A percentile compares a stretch with the other conserved stretches of the same genome.
Evolutionary conservation across 2,888 invertebrate species (phyloP).

Genomic region (Apamea epomidion): DNA sequence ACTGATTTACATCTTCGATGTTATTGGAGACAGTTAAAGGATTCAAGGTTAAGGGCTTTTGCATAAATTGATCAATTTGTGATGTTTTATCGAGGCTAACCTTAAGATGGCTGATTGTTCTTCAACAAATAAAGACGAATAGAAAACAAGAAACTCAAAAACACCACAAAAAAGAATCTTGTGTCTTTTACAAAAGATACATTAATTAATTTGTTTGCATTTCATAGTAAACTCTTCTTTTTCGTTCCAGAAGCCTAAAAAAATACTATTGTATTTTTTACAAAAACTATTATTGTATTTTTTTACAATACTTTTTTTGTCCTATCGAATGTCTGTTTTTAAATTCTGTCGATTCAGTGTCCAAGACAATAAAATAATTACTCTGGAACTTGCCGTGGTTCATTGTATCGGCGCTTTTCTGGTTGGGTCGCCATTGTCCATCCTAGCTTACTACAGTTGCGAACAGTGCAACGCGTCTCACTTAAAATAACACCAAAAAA

Average conservation of each 20-base stretch:
- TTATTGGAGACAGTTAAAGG: constrained; percentile 5
- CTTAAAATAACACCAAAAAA: too few species aligned
- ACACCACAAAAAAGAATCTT: background rate
- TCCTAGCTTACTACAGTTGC: too few species aligned
- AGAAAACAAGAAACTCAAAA: background rate
- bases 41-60: constrained; percentile 23
- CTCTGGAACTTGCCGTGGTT: background rate
- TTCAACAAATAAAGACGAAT: background rate
- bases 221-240: background rate
- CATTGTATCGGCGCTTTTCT: background rate
- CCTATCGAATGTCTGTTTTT: too few species aligned
- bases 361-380: too few species aligned
- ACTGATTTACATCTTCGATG: constrained; percentile 67
- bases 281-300: too few species aligned
- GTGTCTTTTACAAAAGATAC: background rate
- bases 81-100: background rate
- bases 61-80: constrained; percentile 16
- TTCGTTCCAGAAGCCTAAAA: background rate
- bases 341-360: too few species aligned
- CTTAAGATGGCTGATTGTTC: background rate
- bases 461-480: too few species aligned
- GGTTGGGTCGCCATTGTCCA: too few species aligned
- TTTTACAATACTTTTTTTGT: too few species aligned
- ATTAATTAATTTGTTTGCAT: too few species aligned
- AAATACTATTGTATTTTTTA: too few species aligned